These are phyloP conservation scores for Drosophila meridiana DNA, from an alignment of 2,888 invertebrate genomes.

Conservation along the genomic window DNA sequence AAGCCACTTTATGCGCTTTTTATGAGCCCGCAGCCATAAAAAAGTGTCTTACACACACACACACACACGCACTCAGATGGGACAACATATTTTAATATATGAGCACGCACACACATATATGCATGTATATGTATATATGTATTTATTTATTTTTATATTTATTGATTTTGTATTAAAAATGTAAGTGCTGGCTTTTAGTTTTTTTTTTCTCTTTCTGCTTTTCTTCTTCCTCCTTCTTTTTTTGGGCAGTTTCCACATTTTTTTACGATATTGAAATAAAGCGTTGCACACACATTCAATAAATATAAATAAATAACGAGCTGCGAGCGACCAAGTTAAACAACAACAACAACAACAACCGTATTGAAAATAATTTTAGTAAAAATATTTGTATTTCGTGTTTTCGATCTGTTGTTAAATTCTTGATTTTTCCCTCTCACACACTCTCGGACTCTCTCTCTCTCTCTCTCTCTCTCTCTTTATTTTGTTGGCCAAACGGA, in stretches of 20 bases:
- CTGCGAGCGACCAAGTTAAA: slow-evolving; percentile 57
- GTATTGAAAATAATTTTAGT: slow-evolving; percentile 62
- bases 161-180: slow-evolving; percentile 81
- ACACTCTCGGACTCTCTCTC: no score
- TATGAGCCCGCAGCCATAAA: slow-evolving; percentile 78
- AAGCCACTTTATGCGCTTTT: slow-evolving; percentile 81
- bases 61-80: slow-evolving; percentile 5
- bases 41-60: slow-evolving; percentile 54
- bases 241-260: slow-evolving; percentile 49
- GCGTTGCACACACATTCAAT: slow-evolving; percentile 65
- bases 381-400: slow-evolving; percentile 55
- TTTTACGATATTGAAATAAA: slow-evolving; percentile 78
- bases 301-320: slow-evolving; percentile 73
- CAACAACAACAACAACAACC: slow-evolving; percentile 9
- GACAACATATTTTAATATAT: slow-evolving; percentile 58
- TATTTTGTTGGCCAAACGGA: slow-evolving; percentile 34
- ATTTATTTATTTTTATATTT: slow-evolving; percentile 72
- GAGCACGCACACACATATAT: slow-evolving; percentile 5
- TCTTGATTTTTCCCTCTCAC: slow-evolving; percentile 4
- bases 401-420: slow-evolving; percentile 19
- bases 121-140: slow-evolving; percentile 1
- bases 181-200: slow-evolving; percentile 77
- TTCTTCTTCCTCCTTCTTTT: background rate
- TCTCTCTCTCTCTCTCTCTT: background rate
- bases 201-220: slow-evolving; percentile 34